Conservation (phyloP, 2,888 invertebrate genomes). For the Hirtodrosophila histrioides region DNA sequence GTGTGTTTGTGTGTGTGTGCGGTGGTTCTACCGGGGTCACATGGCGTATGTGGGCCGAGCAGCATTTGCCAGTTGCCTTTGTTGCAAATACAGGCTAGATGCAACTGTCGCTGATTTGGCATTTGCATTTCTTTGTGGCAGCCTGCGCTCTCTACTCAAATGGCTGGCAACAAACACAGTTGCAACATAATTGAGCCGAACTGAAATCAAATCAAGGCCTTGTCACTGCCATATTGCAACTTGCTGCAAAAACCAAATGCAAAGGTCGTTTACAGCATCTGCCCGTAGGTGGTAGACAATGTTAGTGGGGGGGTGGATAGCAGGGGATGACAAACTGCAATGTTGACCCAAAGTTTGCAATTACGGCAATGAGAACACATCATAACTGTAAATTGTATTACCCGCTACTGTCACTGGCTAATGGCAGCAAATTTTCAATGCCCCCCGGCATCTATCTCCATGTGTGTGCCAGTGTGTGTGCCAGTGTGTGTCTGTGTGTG, state of each 20-base stretch:
- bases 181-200: constrained; percentile 25
- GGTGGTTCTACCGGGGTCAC: constrained; percentile 1
- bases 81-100: constrained; percentile 11
- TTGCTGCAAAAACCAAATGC: neutral
- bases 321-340: neutral
- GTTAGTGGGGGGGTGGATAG: neutral
- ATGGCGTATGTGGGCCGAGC: constrained; percentile 34
- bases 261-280: no score
- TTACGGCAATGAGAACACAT: constrained; percentile 52
- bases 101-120: constrained; percentile 47
- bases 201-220: constrained; percentile 22
- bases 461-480: neutral
- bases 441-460: neutral
- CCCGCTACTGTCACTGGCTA: constrained; percentile 40
- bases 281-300: no score
- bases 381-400: constrained; percentile 50
- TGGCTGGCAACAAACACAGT: neutral
- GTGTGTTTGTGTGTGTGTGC: neutral
- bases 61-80: constrained; percentile 38
- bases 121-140: constrained; percentile 60
- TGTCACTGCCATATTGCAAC: neutral
- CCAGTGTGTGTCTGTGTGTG: neutral
- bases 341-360: constrained; percentile 40
- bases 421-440: constrained; percentile 53
- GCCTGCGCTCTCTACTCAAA: constrained; percentile 1